phyloP scores from a whole-genome alignment of 1,140 invertebrate species.

The Drosophila ohnishii region DNA sequence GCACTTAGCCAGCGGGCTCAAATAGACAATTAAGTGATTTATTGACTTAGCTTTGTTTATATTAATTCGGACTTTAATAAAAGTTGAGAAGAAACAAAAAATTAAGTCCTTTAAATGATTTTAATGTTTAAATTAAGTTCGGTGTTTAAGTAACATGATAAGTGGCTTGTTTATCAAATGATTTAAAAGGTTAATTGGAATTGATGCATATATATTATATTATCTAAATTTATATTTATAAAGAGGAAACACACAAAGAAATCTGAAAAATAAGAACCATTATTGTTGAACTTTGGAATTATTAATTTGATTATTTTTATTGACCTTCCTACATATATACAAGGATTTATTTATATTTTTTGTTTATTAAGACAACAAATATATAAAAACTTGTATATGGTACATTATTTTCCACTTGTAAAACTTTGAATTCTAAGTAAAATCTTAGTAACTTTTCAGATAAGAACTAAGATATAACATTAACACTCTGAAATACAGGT shows the following conservation, averaged over 20 bases:
- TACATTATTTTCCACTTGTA: not conserved
- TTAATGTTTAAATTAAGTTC: not conserved
- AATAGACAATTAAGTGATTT: constrained; percentile 12
- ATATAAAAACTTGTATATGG: not conserved
- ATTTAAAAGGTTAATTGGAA: not conserved
- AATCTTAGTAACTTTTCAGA: not conserved
- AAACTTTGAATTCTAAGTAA: not conserved
- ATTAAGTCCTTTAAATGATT: not conserved
- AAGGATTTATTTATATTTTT: not conserved
- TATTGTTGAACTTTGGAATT: not conserved
- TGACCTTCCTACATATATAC: no score
- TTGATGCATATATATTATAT: not conserved
- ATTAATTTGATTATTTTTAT: not conserved
- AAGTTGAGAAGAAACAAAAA: not conserved
- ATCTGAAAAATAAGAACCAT: not conserved
- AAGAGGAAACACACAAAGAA: not conserved
- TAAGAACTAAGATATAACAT: not conserved
- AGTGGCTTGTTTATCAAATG: no score
- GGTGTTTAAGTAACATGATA: not conserved
- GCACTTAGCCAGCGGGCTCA: not conserved
- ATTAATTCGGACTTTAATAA: not conserved
- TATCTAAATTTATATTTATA: not conserved
- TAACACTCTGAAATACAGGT: not conserved
- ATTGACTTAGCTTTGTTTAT: not conserved
- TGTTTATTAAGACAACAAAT: not conserved